A percentile compares a stretch with the other conserved stretches of the same genome.
These are phyloP conservation scores for Podiceps cristatus DNA, from an alignment of 2,113 vertebrate genomes.

Conservation along the genomic window DNA sequence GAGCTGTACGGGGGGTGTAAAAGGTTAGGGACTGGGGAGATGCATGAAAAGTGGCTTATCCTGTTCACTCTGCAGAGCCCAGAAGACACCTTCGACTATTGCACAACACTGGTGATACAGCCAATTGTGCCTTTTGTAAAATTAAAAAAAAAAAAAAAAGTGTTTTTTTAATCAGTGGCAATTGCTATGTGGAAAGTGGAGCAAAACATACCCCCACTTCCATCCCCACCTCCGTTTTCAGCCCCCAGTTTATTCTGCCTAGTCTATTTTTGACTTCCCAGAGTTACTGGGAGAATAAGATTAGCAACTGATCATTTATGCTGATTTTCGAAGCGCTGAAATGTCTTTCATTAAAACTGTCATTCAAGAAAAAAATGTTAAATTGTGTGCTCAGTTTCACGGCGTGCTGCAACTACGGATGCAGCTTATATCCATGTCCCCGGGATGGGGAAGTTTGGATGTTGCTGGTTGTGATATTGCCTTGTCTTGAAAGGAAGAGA, in stretches of 20 bases:
- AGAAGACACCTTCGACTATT: neutral
- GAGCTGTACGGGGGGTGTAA: neutral
- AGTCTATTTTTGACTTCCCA: constrained; percentile 54
- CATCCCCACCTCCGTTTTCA: constrained; percentile 35
- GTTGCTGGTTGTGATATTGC: rapidly evolving
- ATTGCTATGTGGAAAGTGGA: constrained; percentile 43
- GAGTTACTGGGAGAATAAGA: constrained; percentile 59
- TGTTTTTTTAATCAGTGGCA: constrained; percentile 21
- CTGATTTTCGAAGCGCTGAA: constrained; percentile 43
- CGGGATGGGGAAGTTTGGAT: rapidly evolving
- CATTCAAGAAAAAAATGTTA: constrained; percentile 15
- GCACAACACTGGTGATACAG: neutral
- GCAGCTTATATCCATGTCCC: neutral
- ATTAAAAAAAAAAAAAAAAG: neutral
- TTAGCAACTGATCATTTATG: constrained; percentile 74
- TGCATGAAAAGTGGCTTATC: neutral
- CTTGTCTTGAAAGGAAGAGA: neutral
- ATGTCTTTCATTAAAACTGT: constrained; percentile 65
- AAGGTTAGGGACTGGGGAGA: neutral
- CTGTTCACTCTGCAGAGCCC: neutral
- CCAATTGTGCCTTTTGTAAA: constrained; percentile 20
- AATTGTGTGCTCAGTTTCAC: neutral
- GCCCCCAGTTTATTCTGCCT: constrained; percentile 66
- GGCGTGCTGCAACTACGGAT: neutral
- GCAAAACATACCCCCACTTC: constrained; percentile 46